phyloP scores from a whole-genome alignment of 2,888 invertebrate species.

The Lissocephala sabroskyi region DNA sequence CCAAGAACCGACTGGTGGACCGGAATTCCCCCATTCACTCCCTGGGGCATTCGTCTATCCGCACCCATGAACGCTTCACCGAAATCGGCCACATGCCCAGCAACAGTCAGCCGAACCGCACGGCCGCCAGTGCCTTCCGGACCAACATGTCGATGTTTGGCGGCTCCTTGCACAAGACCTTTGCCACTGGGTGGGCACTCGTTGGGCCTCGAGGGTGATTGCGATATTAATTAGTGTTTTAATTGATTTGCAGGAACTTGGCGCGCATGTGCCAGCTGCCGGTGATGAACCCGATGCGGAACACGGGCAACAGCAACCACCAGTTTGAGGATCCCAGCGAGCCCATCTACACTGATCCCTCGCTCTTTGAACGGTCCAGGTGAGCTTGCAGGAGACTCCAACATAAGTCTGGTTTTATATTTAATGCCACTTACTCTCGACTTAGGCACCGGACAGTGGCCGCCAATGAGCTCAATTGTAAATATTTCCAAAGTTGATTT shows the following conservation, averaged over 20 bases:
- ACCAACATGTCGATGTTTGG: constrained; percentile 77
- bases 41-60: constrained; percentile 71
- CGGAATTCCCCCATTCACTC: constrained; percentile 73
- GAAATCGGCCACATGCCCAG: constrained; percentile 68
- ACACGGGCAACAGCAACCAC: constrained; percentile 71
- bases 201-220: neutral
- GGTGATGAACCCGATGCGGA: constrained; percentile 73
- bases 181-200: constrained; percentile 76
- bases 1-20: constrained; percentile 78
- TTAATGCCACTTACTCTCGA: no score
- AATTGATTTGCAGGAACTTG: constrained; percentile 65
- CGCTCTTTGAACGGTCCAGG: constrained; percentile 88
- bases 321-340: constrained; percentile 91
- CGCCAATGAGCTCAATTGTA: constrained; percentile 35
- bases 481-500: constrained; percentile 24
- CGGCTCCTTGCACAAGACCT: constrained; percentile 80
- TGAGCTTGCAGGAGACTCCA: constrained; percentile 67
- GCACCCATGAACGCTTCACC: constrained; percentile 72
- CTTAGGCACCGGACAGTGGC: no score
- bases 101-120: constrained; percentile 60
- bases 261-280: constrained; percentile 73
- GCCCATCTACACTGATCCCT: constrained; percentile 94
- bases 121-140: constrained; percentile 61
- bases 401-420: no score
- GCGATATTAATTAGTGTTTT: neutral